Percentiles rank a stretch among this genome's conserved stretches.
Evolutionary conservation across 2,797 vertebrate species (phyloP).

Genomic region (Oreortyx pictus): DNA sequence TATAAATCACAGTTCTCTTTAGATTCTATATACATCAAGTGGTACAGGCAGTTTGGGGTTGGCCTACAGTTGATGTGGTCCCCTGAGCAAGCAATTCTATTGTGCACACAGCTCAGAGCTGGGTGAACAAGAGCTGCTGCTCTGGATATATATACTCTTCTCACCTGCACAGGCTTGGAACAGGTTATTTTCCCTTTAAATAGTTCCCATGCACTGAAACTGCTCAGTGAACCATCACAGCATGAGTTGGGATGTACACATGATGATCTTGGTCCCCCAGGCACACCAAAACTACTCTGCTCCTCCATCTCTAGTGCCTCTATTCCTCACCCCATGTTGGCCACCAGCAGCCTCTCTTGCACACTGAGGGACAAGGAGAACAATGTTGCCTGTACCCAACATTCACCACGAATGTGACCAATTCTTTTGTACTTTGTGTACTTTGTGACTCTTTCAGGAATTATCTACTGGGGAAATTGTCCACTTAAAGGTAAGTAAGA

Average conservation of each 20-base stretch:
- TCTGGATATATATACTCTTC: accelerated
- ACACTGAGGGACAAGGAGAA: not conserved
- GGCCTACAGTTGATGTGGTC: not conserved
- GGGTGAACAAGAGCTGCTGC: not conserved
- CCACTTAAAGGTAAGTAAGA: not conserved
- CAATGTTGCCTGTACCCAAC: not conserved
- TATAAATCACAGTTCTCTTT: not conserved
- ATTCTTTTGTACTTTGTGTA: not conserved
- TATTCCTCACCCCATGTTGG: accelerated
- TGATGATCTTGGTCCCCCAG: too few species aligned
- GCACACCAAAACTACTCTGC: not conserved
- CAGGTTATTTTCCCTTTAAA: not conserved
- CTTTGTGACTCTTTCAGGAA: not conserved
- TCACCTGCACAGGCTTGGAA: not conserved
- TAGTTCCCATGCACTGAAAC: not conserved
- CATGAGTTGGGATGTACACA: not conserved
- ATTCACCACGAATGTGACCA: not conserved
- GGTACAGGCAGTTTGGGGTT: not conserved
- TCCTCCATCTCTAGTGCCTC: not conserved
- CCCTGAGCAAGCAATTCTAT: not conserved
- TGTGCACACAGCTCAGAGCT: not conserved
- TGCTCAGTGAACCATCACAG: not conserved
- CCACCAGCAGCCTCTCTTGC: not conserved
- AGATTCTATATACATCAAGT: not conserved
- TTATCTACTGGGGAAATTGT: not conserved